Evolutionary conservation across 2,888 invertebrate species (phyloP).

Genomic region (Rhagonycha lutea): DNA sequence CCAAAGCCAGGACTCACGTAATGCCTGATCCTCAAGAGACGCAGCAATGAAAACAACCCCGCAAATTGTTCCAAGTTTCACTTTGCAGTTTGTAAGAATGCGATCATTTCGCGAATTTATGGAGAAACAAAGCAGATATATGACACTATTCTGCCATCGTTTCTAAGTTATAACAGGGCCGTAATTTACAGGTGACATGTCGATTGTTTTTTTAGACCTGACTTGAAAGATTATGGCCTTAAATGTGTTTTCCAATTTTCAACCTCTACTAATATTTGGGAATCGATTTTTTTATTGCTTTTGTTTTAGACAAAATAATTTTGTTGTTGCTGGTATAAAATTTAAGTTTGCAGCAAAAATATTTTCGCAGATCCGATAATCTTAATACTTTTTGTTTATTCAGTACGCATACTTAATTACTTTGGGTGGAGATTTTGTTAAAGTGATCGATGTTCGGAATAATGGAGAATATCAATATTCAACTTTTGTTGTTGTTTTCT

Average conservation of each 20-base stretch:
- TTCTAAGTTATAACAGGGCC: conserved; percentile 42
- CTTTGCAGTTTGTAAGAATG: conserved; percentile 48
- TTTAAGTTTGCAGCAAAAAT: neutral
- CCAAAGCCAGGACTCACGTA: conserved; percentile 30
- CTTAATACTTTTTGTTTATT: conserved; percentile 37
- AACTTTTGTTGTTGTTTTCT: conserved; percentile 25
- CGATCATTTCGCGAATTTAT: conserved; percentile 50
- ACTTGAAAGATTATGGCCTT: conserved; percentile 46
- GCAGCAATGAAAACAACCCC: conserved; percentile 42
- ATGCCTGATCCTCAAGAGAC: conserved; percentile 32
- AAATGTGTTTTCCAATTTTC: conserved; percentile 21
- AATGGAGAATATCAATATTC: conserved; percentile 29
- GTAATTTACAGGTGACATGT: conserved; percentile 48
- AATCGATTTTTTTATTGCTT: neutral
- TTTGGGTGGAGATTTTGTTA: conserved; percentile 35
- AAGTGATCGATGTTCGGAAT: conserved; percentile 40
- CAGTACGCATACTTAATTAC: conserved; percentile 42
- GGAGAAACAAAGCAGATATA: conserved; percentile 49
- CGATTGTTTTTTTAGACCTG: conserved; percentile 49
- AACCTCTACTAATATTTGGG: neutral
- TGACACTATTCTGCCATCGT: conserved; percentile 42
- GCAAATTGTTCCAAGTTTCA: conserved; percentile 51
- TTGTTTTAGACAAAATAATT: neutral
- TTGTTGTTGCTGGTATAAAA: neutral
- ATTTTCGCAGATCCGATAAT: neutral